Evolutionary conservation across 1,140 invertebrate species (phyloP), one percentile per base, ranked within the genome.

Genomic region (Thrips palmi): DNA sequence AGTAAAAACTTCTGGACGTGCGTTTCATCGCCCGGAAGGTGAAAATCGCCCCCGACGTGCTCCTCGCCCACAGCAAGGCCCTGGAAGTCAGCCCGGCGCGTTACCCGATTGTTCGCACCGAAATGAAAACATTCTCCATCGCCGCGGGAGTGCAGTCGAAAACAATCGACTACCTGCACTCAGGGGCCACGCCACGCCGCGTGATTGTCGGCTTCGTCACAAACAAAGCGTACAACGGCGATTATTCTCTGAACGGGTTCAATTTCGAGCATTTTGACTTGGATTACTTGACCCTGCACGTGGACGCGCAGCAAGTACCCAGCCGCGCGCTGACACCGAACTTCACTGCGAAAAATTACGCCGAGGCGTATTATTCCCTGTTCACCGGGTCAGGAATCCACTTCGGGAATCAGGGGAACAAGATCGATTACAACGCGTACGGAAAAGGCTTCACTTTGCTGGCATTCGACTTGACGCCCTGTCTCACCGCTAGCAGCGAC

Each of bases 81-180:
- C 43, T 57, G 37, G 43, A 53, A 1, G 38, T 47, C 33, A 47
- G 49, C 8, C 53, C 52, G 8, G 53, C 53, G 4, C 57, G 58
- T 47, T 55, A 57, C 48, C 54, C 54, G 0, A 44, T 59, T n/a
- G 54, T 52, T 5, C 36, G 54, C 37, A 50, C 49, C 5, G 56
- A 56, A 44, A 46, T 55, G 7, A 58, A 57, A 47, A 45, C 51
- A 36, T 47, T 54, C 24, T 52, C 52, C 10, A 48, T 57, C 22
- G 49, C 54, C n/a, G 39, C 42, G 5, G 49, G 48, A 2, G 37
- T 55, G 18, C 46, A 49, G 22, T 44, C 46, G 12, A 50, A 56
- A 45, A 52, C 49, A 1, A 18, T 56, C 15, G 51, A 52, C 35
- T 57, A 59, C 38, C 41, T 54, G 2, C 50, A 52, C 34, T 14